Percentiles rank a stretch among this genome's conserved stretches.
Evolutionary conservation across 2,888 invertebrate species (phyloP).

Genomic region (Rhagium mordax): DNA sequence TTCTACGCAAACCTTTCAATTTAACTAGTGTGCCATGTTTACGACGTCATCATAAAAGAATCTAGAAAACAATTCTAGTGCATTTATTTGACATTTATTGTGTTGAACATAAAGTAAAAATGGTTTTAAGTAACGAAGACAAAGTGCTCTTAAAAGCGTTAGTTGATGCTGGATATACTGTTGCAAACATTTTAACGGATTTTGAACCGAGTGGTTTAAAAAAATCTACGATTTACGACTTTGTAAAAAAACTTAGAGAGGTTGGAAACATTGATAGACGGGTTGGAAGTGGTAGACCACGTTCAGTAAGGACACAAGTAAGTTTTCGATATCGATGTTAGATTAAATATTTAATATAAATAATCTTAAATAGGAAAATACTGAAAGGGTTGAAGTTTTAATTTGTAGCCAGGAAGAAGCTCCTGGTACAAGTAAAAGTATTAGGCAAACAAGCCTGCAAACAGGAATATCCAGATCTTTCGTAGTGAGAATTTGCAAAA

Average conservation of each 20-base stretch:
- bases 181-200: background rate
- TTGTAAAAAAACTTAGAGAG: background rate
- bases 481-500: background rate
- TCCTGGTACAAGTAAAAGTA: background rate
- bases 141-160: background rate
- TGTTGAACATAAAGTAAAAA: background rate
- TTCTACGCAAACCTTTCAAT: no score
- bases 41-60: background rate
- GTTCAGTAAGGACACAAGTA: background rate
- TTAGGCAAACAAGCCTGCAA: background rate
- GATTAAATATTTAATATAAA: background rate
- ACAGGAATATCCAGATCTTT: background rate
- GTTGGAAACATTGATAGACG: background rate
- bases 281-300: background rate
- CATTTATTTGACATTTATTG: constrained; percentile 1
- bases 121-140: background rate
- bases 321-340: background rate
- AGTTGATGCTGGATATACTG: background rate
- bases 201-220: background rate
- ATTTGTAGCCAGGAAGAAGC: background rate
- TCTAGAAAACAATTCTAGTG: background rate
- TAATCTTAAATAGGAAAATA: background rate
- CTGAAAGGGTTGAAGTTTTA: background rate
- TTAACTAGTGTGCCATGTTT: background rate
- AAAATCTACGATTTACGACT: background rate